A percentile compares a stretch with the other conserved stretches of the same genome.
phyloP scores from a whole-genome alignment of 2,113 vertebrate species.

The Tiliqua scincoides region DNA sequence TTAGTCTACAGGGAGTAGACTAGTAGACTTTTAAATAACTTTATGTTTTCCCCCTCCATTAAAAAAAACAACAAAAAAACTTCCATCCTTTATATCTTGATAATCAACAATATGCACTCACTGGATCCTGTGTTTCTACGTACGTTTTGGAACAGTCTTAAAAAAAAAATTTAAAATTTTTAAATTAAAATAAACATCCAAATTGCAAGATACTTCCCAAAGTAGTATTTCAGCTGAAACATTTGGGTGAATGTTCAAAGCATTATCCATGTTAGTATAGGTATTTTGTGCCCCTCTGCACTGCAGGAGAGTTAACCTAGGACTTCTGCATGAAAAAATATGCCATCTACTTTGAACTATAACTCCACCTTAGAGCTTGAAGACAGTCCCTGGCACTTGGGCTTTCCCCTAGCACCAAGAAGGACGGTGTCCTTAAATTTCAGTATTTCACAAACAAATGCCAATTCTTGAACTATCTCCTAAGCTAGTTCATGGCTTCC shows the following conservation, averaged over 20 bases:
- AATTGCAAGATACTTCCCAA: not conserved
- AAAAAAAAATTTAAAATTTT: not conserved
- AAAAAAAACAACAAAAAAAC: slow-evolving; percentile 13
- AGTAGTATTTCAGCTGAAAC: not conserved
- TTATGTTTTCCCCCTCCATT: slow-evolving; percentile 34
- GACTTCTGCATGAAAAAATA: too few species aligned
- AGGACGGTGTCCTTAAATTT: not conserved
- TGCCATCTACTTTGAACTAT: too few species aligned
- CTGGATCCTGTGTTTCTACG: not conserved
- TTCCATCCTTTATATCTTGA: not conserved
- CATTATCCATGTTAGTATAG: not conserved
- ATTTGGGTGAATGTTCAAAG: not conserved
- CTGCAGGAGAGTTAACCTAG: too few species aligned
- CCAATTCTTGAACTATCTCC: not conserved
- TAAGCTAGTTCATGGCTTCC: not conserved
- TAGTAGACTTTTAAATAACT: slow-evolving; percentile 55
- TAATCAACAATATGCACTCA: not conserved
- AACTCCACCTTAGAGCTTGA: not conserved
- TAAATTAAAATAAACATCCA: not conserved
- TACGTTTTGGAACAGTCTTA: not conserved
- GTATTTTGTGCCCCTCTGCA: not conserved
- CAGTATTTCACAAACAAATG: not conserved
- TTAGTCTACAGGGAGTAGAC: slow-evolving; percentile 55
- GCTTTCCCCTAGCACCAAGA: not conserved
- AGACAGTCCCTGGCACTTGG: not conserved